These are phyloP conservation scores for Limnephilus rhombicus DNA, from an alignment of 2,888 invertebrate species.

Conservation along the genomic window DNA sequence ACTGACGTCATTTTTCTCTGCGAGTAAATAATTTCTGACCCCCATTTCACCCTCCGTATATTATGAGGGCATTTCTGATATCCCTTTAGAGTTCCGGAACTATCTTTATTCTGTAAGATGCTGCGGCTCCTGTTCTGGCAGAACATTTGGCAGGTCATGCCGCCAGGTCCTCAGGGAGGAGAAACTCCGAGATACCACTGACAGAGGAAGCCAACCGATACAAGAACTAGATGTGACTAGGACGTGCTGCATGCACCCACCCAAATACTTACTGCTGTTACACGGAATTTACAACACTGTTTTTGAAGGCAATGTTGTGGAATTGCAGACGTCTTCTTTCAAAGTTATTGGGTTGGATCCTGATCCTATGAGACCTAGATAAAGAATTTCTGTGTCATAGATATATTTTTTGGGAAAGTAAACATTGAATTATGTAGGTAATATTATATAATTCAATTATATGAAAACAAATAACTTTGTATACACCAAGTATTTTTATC, in stretches of 20 bases:
- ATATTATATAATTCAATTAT: no score
- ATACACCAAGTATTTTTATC: no score
- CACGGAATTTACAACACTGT: slow-evolving; percentile 11
- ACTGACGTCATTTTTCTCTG: not conserved
- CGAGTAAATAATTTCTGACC: not conserved
- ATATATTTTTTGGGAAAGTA: no score
- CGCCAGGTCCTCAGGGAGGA: slow-evolving; percentile 49
- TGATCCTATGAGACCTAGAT: not conserved
- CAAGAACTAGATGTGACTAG: slow-evolving; percentile 38
- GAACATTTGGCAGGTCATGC: slow-evolving; percentile 62
- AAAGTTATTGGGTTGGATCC: not conserved
- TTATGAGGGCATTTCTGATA: slow-evolving; percentile 18
- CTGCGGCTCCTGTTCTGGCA: slow-evolving; percentile 27
- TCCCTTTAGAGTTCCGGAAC: slow-evolving; percentile 39
- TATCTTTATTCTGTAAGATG: slow-evolving; percentile 48
- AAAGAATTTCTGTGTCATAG: not conserved
- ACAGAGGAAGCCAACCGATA: slow-evolving; percentile 45
- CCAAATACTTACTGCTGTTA: not conserved
- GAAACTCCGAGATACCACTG: slow-evolving; percentile 43
- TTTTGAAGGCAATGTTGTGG: not conserved
- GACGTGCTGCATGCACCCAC: slow-evolving; percentile 16
- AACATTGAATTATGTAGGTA: no score
- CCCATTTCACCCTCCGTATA: not conserved
- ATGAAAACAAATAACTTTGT: no score
- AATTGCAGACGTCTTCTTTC: not conserved